Conservation (phyloP, 92 coral and sea anemone species). For the Parazoanthus swiftii region DNA sequence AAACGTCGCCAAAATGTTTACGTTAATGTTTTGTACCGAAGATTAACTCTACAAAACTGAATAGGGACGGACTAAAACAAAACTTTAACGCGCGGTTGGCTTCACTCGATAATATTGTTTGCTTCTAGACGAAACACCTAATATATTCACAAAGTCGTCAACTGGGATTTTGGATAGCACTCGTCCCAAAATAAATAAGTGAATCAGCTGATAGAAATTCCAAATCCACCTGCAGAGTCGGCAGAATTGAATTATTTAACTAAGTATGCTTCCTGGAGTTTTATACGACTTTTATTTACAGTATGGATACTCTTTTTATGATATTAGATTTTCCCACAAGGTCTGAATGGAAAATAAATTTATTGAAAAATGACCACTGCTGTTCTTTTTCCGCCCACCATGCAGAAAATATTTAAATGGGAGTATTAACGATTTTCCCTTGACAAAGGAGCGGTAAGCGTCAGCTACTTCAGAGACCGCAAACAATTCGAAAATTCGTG, state of each 20-base stretch:
- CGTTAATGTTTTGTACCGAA: neutral
- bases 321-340: conserved; percentile 9
- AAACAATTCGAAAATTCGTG: neutral
- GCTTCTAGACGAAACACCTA: conserved; percentile 2
- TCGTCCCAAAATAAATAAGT: conserved; percentile 9
- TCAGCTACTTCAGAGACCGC: neutral
- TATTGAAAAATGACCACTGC: conserved; percentile 4
- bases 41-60: neutral
- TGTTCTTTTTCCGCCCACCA: conserved; percentile 29
- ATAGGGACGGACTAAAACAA: neutral
- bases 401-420: conserved; percentile 19
- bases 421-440: neutral
- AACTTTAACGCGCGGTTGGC: conserved; percentile 3
- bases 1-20: neutral
- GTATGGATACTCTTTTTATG: conserved; percentile 30
- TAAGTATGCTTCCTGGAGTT: conserved; percentile 40
- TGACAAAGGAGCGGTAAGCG: conserved; percentile 1
- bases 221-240: conserved; percentile 35
- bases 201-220: conserved; percentile 13
- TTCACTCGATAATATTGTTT: conserved; percentile 1
- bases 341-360: conserved; percentile 23
- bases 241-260: conserved; percentile 21
- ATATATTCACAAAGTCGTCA: conserved; percentile 15
- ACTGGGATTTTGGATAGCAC: conserved; percentile 14
- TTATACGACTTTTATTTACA: conserved; percentile 30